Evolutionary conservation across 2,797 vertebrate species (phyloP), one percentile per base, ranked within the genome.

Genomic region (Typhlichthys subterraneus): DNA sequence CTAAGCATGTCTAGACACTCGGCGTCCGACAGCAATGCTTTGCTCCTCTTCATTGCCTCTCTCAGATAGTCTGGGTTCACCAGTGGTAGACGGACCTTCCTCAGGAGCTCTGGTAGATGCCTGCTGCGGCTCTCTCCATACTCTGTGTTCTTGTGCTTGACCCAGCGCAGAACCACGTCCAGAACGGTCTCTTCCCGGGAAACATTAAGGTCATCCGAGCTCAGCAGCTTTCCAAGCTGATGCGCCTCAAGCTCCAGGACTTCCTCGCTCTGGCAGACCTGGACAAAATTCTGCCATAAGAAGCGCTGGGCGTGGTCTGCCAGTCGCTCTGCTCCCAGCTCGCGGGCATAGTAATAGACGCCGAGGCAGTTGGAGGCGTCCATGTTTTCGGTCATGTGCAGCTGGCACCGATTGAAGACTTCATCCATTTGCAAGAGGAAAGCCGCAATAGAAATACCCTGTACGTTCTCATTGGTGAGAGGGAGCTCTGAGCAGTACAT

Each of bases 391-490:
- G 87, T 94, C 97, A 99, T 98, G 81, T 98, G 96, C 61, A 83
- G 87, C 75, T 95, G 94, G 72, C 98, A 99, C 66, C 88, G 88
- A 0, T 0, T 64, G 65, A 95, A 98, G 49, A 98, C 93, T 0
- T 96, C 95, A 49, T 99, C 97, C 95, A 99, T 95, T 85, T 99
- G 98, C 83, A 98, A 88, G 55, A 99, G 95, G 63, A 94, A 99
- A 0, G 98, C 95, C 0, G 95, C 93, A 0, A 94, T 90, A 0
- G 97, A 96, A 9, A 99, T 93, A 0, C 91, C 92, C 88, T 99
- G 98, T 19, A 99, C 97, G 0, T 96, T 99, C 80, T 79, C 72
- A 12, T 92, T 89, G 14, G 85, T 93, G 71, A 99, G 93, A 64
- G 79, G 90, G 77, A 99, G 88, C 1, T 94, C 89, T 0, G 95